These are phyloP conservation scores for Tromatobia lineatoria DNA, from an alignment of 2,888 invertebrate genomes.

Conservation along the genomic window DNA sequence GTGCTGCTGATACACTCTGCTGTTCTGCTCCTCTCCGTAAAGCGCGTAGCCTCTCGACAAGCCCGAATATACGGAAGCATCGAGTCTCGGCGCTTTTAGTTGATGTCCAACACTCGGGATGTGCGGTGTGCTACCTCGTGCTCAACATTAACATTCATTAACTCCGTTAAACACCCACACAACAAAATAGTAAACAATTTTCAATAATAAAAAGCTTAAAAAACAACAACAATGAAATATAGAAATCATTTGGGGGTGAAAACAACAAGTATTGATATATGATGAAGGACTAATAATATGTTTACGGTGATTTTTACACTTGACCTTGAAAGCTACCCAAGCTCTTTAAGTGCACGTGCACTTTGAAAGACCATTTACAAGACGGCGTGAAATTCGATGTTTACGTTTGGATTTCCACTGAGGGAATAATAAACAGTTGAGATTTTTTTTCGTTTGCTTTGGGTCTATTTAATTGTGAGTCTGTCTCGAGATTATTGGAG, in stretches of 20 bases:
- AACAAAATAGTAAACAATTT: no score
- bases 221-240: slow-evolving; percentile 1
- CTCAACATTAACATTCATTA: neutral
- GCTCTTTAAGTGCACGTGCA: neutral
- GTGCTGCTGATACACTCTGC: slow-evolving; percentile 37
- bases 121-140: slow-evolving; percentile 69
- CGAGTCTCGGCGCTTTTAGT: slow-evolving; percentile 77
- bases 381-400: no score
- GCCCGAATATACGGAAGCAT: slow-evolving; percentile 67
- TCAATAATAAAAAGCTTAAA: neutral
- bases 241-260: slow-evolving; percentile 5
- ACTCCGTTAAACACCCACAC: neutral
- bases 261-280: neutral
- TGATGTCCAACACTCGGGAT: slow-evolving; percentile 76
- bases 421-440: neutral
- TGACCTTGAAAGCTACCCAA: slow-evolving; percentile 2
- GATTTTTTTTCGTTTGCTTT: neutral
- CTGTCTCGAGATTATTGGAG: neutral
- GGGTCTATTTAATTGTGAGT: neutral
- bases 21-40: slow-evolving; percentile 13
- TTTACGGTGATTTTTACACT: slow-evolving; percentile 9
- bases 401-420: neutral
- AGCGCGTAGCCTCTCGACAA: slow-evolving; percentile 62
- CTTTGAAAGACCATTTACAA: neutral
- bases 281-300: slow-evolving; percentile 12